Evolutionary conservation across 2,888 invertebrate genomes (phyloP).

Genomic region (Aquatica leii): DNA sequence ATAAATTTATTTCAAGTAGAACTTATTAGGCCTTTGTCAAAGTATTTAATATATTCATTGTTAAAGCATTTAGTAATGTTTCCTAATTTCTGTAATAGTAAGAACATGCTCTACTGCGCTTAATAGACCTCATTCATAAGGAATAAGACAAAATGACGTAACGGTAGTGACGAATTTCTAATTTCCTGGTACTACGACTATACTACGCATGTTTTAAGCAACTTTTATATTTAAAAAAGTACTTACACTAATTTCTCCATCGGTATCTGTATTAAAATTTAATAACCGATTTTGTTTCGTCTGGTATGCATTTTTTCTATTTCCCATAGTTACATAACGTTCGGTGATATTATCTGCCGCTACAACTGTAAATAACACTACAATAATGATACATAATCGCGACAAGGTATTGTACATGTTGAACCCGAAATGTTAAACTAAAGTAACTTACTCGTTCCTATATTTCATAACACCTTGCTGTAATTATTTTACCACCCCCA

Average conservation of each 20-base stretch:
- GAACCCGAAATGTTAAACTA: slow-evolving; percentile 24
- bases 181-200: no score
- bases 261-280: slow-evolving; percentile 65
- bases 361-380: slow-evolving; percentile 9
- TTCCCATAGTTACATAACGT: slow-evolving; percentile 29
- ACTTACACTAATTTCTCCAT: slow-evolving; percentile 66
- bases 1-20: no score
- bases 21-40: no score
- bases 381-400: slow-evolving; percentile 11
- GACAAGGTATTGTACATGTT: slow-evolving; percentile 25
- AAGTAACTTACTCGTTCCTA: slow-evolving; percentile 20
- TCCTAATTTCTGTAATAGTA: no score
- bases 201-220: no score
- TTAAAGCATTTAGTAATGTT: no score
- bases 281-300: slow-evolving; percentile 60
- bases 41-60: no score
- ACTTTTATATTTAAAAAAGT: slow-evolving; percentile 1
- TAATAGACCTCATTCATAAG: no score
- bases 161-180: no score
- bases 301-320: slow-evolving; percentile 25
- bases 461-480: slow-evolving; percentile 12
- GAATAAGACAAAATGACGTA: no score
- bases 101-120: no score
- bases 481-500: slow-evolving; percentile 25
- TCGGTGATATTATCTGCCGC: slow-evolving; percentile 35